Base-by-base conservation (phyloP, 2,888 invertebrate species). In the Apantesis nais region DNA sequence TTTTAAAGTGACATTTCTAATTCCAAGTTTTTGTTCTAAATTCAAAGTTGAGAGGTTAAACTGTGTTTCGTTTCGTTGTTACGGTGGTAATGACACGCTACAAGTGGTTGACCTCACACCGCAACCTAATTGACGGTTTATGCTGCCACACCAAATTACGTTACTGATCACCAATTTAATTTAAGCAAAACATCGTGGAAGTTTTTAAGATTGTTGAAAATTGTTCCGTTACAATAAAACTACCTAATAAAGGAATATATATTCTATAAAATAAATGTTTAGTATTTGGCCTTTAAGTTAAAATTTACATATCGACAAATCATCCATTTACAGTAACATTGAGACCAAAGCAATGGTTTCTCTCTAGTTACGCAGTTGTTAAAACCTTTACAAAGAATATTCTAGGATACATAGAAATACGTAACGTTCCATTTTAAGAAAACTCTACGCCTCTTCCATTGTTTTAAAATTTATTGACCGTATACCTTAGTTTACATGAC, bases 21-120 rank as follows among this genome's bases (percentile, higher is more conserved):
- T 66, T 62, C 41, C 14, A 25, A 61, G 34, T 48, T 31, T 52
- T 62, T 67, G 60, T 78, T 72, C 72, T 62, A 61, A 72, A 73
- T 63, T 69, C 55, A 68, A 44, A 73, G 66, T 74, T 70, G 68
- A 71, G 70, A 79, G 69, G 67, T 73, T 44, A 66, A 62, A 81
- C 70, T 22, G 68, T 78, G 64, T 67, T 75, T 81, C 73, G 63
- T 74, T 72, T 74, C 71, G 66, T 66, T 72, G 74, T 74, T 67
- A 65, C 65, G 68, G 72, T 81, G 77, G 71, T 79, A 81, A 81
- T 79, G 82, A 79, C 77, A 77, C 79, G 75, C 70, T 71, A 69
- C 72, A 74, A 75, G 82, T 79, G 68, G 72, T 71, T 80, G 79
- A 81, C 82, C 79, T 81, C 55, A 55, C 65, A 8, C 44, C 44